Percentiles rank a stretch among this genome's conserved stretches.
Evolutionary conservation across 2,888 invertebrate genomes (phyloP).

Genomic region (Linyphia triangularis): DNA sequence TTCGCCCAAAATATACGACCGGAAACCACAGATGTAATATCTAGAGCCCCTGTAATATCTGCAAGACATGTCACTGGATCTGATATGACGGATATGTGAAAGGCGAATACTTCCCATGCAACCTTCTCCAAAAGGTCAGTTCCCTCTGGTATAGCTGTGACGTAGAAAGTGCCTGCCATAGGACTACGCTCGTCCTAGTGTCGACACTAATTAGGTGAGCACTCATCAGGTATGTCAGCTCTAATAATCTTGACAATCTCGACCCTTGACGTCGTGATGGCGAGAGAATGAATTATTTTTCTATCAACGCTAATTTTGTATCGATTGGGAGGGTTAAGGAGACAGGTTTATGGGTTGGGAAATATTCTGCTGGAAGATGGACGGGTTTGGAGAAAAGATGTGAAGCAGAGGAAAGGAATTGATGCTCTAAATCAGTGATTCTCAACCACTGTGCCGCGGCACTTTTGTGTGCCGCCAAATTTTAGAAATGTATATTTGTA

Average conservation of each 20-base stretch:
- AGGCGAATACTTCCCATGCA: not conserved
- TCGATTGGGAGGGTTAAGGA: slow-evolving; percentile 7
- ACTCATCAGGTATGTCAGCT: slow-evolving; percentile 2
- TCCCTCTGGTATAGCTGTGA: not conserved
- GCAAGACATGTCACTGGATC: not conserved
- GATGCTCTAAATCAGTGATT: no score
- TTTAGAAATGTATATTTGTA: no score
- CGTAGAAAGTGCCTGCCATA: no score
- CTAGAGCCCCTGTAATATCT: no score
- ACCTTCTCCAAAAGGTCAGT: not conserved
- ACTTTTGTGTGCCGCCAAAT: no score
- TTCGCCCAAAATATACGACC: not conserved
- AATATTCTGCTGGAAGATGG: not conserved
- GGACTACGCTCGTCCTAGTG: not conserved
- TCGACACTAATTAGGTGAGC: slow-evolving; percentile 19
- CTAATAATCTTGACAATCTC: slow-evolving; percentile 12
- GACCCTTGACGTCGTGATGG: not conserved
- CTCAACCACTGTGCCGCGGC: no score
- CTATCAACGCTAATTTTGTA: not conserved
- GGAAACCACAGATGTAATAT: no score
- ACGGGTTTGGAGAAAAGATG: not conserved
- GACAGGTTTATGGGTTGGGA: not conserved
- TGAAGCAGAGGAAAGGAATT: no score
- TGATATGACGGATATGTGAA: not conserved
- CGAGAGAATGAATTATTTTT: slow-evolving; percentile 8